These are phyloP conservation scores for Orcinus orca DNA, from an alignment of 2,113 vertebrate species.

Conservation along the genomic window DNA sequence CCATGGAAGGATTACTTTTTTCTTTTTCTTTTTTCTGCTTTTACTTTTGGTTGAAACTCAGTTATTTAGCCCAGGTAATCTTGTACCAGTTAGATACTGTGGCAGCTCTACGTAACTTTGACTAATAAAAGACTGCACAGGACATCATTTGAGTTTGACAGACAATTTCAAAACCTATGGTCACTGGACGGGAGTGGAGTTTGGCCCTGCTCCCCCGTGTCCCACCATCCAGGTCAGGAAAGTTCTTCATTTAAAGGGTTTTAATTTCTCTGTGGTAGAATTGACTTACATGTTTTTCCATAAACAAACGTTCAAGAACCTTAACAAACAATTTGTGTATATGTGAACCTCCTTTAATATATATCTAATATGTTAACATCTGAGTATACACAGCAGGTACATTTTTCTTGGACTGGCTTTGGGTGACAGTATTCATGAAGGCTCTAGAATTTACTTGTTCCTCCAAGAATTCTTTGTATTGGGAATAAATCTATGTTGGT, in stretches of 20 bases:
- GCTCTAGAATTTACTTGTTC: neutral
- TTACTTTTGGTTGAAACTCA: neutral
- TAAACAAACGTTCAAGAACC: neutral
- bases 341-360: neutral
- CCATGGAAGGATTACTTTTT: neutral
- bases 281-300: neutral
- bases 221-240: neutral
- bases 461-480: neutral
- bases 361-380: neutral
- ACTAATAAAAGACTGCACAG: neutral
- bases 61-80: neutral
- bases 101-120: neutral
- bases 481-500: neutral
- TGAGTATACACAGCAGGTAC: neutral
- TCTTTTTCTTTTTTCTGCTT: neutral
- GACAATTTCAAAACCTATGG: neutral
- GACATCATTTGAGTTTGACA: neutral
- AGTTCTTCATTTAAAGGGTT: neutral
- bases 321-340: neutral
- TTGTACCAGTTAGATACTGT: neutral
- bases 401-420: neutral
- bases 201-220: neutral
- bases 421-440: neutral
- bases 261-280: neutral
- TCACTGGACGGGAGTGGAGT: neutral